Conservation (phyloP, 2,113 vertebrate species). For the Tychaedon coryphoeus region DNA sequence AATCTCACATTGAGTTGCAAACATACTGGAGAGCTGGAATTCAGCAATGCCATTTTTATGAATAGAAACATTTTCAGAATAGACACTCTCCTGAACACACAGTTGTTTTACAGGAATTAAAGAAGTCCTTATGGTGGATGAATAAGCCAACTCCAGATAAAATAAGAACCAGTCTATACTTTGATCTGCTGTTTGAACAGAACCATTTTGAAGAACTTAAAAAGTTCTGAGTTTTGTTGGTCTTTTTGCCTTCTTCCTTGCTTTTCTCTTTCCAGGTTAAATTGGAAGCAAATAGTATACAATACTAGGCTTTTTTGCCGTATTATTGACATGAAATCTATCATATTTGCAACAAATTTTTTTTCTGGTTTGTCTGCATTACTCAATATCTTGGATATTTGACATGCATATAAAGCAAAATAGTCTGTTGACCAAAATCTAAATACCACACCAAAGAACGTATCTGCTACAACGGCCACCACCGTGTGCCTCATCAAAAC, state of each 20-base stretch:
- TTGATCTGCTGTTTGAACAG: constrained; percentile 53
- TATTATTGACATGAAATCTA: background rate
- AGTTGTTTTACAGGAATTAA: constrained; percentile 67
- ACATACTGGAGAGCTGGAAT: constrained; percentile 62
- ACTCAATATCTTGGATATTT: background rate
- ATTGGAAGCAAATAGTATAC: background rate
- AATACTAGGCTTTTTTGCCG: background rate
- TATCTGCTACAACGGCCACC: background rate
- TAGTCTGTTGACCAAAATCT: background rate
- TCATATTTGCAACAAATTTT: background rate
- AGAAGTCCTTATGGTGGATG: constrained; percentile 60
- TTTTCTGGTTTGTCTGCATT: background rate
- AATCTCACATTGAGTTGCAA: constrained; percentile 65
- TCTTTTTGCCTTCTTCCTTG: background rate
- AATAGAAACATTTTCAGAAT: constrained; percentile 69
- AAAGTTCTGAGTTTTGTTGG: constrained; percentile 39
- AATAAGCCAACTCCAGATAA: constrained; percentile 58
- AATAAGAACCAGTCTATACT: constrained; percentile 63
- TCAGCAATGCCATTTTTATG: constrained; percentile 61
- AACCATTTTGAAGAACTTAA: constrained; percentile 46
- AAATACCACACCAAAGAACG: background rate
- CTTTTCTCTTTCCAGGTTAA: background rate
- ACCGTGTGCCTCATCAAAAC: background rate
- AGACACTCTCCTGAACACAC: constrained; percentile 63
- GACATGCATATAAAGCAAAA: background rate